Percentiles rank a stretch among this genome's conserved stretches.
Conservation (phyloP, 2,888 invertebrate species). For the Ophioninae sp. region DNA sequence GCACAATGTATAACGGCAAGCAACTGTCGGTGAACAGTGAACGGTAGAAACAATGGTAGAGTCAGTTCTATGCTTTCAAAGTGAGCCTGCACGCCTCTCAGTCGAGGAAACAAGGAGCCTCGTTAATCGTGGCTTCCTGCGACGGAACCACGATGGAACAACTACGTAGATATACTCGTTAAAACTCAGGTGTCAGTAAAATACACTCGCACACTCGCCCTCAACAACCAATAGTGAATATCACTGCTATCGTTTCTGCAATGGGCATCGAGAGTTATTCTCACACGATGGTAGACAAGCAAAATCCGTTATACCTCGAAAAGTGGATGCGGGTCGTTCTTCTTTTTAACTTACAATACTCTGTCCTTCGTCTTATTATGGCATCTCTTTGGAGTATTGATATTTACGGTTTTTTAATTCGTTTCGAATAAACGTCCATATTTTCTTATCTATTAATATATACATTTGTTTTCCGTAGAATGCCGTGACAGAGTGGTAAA, state of each 20-base stretch:
- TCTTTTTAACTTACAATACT: too few relatives aligned
- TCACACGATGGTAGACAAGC: conserved; percentile 30
- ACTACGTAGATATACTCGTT: conserved; percentile 36
- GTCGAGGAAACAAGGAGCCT: conserved; percentile 28
- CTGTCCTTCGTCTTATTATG: too few relatives aligned
- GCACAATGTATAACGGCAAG: conserved; percentile 52
- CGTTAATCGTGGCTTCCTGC: conserved; percentile 56
- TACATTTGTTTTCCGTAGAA: too few relatives aligned
- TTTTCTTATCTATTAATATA: too few relatives aligned
- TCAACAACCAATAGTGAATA: conserved; percentile 24
- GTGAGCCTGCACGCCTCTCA: conserved; percentile 13
- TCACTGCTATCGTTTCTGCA: conserved; percentile 16
- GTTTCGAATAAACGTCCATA: too few relatives aligned
- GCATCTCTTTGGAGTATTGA: too few relatives aligned
- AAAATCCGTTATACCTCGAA: conserved; percentile 25
- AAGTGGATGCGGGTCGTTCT: too few relatives aligned
- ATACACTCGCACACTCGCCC: conserved; percentile 4
- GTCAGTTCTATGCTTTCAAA: conserved; percentile 35
- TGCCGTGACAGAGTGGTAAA: too few relatives aligned
- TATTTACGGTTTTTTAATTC: too few relatives aligned
- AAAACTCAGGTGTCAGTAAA: conserved; percentile 48
- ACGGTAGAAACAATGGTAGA: conserved; percentile 52
- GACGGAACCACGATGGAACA: not conserved
- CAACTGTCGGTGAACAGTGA: conserved; percentile 32
- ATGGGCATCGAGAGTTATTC: conserved; percentile 55